Evolutionary conservation across 2,113 vertebrate species (phyloP).

Genomic region (Ceratotherium simum): DNA sequence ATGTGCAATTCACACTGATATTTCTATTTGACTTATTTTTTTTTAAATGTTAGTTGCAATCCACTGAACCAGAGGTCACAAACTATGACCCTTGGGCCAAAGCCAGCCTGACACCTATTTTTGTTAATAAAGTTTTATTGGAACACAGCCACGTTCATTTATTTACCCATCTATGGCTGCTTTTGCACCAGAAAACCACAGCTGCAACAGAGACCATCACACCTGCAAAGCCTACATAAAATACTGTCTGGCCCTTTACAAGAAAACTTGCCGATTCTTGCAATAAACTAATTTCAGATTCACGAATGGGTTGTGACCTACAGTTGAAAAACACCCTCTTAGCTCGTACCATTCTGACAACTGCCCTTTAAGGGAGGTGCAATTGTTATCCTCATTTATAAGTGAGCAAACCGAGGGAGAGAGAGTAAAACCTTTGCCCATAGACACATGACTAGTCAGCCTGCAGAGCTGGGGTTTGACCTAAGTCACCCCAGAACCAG

Average conservation of each 20-base stretch:
- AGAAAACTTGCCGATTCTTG: too few relatives aligned
- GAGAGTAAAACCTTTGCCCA: fast-evolving
- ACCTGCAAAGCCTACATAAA: background rate
- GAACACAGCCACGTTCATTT: background rate
- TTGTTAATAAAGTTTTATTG: background rate
- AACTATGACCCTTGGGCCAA: background rate
- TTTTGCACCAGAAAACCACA: background rate
- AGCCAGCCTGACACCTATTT: background rate
- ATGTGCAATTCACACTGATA: fast-evolving
- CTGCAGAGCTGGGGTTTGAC: fast-evolving
- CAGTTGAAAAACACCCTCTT: background rate
- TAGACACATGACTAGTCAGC: fast-evolving
- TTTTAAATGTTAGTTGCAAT: background rate
- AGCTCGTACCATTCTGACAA: background rate
- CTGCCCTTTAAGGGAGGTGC: fast-evolving
- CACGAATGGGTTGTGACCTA: background rate
- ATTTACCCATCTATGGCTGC: background rate
- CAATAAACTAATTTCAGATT: background rate
- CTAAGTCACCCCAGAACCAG: too few relatives aligned
- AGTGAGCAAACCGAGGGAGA: background rate
- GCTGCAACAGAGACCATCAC: background rate
- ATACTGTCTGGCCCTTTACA: background rate
- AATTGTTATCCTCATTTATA: background rate
- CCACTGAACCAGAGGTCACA: background rate
- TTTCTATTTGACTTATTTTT: background rate